A percentile compares a stretch with the other conserved stretches of the same genome.
Conservation (phyloP, 2,113 vertebrate species). For the Tricholaema leucomelas region DNA sequence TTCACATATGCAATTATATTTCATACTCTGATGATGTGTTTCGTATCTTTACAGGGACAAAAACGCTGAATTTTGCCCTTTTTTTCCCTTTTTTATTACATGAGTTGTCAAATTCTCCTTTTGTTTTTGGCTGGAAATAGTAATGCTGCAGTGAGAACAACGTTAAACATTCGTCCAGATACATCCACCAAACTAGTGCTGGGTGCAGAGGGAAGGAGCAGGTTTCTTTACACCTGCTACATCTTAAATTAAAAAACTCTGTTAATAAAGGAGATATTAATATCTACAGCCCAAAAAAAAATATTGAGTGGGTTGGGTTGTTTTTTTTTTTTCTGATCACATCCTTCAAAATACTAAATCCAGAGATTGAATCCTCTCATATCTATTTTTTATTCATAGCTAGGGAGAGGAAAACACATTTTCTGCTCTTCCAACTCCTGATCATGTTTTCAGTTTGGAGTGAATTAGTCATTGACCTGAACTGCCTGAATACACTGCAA, state of each 20-base stretch:
- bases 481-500: neutral
- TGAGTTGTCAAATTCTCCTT: neutral
- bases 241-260: neutral
- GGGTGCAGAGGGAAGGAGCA: neutral
- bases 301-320: neutral
- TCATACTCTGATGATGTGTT: neutral
- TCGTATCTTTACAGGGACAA: neutral
- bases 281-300: neutral
- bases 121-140: neutral
- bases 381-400: neutral
- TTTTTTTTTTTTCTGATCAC: neutral
- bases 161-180: neutral
- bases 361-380: neutral
- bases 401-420: neutral
- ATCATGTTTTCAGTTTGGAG: neutral
- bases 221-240: neutral
- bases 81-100: neutral
- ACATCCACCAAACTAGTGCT: neutral
- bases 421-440: slow-evolving; percentile 5
- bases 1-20: neutral
- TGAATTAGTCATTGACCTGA: slow-evolving; percentile 6
- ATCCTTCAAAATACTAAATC: neutral
- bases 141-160: neutral
- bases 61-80: neutral
- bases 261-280: neutral